phyloP scores from a whole-genome alignment of 2,113 vertebrate species.

The Pelobates fuscus region DNA sequence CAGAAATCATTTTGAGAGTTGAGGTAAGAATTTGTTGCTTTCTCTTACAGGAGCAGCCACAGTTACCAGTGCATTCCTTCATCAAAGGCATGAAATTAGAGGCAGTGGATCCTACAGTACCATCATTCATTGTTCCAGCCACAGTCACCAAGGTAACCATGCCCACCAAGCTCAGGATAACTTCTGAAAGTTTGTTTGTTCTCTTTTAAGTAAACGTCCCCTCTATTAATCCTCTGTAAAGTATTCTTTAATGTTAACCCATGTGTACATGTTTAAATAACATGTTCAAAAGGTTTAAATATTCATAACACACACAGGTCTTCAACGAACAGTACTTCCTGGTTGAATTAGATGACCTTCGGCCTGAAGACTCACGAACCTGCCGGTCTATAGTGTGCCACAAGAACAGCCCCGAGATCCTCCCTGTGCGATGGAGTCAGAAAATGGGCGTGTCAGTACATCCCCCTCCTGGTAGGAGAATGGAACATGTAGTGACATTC shows the following conservation, averaged over 20 bases:
- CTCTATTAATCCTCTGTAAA: no score
- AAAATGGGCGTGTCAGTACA: conserved; percentile 87
- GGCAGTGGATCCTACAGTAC: conserved; percentile 85
- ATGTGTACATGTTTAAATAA: neutral
- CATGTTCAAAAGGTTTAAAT: neutral
- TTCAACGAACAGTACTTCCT: conserved; percentile 86
- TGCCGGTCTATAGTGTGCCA: conserved; percentile 69
- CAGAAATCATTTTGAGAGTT: no score
- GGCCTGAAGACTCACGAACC: conserved; percentile 63
- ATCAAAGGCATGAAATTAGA: conserved; percentile 93
- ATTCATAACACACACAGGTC: conserved; percentile 68
- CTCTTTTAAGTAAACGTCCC: no score
- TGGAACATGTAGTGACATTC: no score
- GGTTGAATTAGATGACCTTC: conserved; percentile 86
- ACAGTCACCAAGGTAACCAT: conserved; percentile 89
- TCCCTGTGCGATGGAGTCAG: conserved; percentile 88
- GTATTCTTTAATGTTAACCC: no score
- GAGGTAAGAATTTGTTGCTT: no score
- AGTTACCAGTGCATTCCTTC: conserved; percentile 81
- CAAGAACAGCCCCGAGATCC: conserved; percentile 68
- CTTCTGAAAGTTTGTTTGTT: no score
- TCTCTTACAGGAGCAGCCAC: conserved; percentile 80
- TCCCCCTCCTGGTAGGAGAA: conserved; percentile 85
- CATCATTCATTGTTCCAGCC: conserved; percentile 90
- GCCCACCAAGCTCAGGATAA: no score